Evolutionary conservation across 2,888 invertebrate species (phyloP).

Genomic region (Theretra japonica): DNA sequence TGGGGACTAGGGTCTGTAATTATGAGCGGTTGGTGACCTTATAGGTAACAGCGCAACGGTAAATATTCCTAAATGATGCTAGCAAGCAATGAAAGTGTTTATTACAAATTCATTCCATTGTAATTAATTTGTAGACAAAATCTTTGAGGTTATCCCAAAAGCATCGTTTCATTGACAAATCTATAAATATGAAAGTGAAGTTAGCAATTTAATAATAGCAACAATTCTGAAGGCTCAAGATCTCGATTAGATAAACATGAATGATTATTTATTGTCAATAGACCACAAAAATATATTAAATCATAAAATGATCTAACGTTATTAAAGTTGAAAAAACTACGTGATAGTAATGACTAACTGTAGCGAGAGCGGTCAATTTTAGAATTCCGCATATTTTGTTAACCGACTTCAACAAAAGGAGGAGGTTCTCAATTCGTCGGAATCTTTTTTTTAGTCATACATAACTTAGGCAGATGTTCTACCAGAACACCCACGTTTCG

Average conservation of each 20-base stretch:
- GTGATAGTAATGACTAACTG: not conserved
- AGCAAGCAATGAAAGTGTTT: not conserved
- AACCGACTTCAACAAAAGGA: not conserved
- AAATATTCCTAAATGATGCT: not conserved
- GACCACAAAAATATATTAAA: not conserved
- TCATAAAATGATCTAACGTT: not conserved
- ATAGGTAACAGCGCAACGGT: not conserved
- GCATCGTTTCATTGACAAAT: too few relatives aligned
- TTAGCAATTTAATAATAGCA: not conserved
- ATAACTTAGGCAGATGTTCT: too few relatives aligned
- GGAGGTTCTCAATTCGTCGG: too few relatives aligned
- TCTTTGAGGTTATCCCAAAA: too few relatives aligned
- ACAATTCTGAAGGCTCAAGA: not conserved
- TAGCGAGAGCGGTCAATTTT: not conserved
- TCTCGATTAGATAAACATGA: not conserved
- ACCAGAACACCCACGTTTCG: too few relatives aligned
- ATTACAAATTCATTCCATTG: too few relatives aligned
- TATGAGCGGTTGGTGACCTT: slow-evolving; percentile 41
- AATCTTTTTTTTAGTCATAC: too few relatives aligned
- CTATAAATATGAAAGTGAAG: not conserved
- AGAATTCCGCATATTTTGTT: not conserved
- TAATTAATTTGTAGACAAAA: too few relatives aligned
- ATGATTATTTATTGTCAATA: not conserved
- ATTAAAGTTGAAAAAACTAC: not conserved
- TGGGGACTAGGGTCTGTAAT: slow-evolving; percentile 42